Evolutionary conservation across 2,797 vertebrate genomes (phyloP).

Genomic region (Podargus strigoides): DNA sequence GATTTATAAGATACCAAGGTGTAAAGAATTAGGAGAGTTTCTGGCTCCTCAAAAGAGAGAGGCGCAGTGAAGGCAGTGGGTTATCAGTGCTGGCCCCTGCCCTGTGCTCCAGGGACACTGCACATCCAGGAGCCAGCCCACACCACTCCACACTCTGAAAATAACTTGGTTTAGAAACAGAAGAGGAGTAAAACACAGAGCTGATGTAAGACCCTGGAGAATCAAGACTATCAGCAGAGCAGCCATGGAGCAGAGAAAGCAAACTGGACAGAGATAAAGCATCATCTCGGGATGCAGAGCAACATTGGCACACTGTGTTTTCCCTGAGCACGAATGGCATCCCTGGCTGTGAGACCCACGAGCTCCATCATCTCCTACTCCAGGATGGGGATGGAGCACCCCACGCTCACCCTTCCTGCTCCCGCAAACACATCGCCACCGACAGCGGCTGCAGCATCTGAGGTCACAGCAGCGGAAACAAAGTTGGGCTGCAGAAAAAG

Average conservation of each 20-base stretch:
- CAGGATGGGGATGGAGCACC: background rate
- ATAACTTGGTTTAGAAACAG: background rate
- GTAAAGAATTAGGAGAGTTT: background rate
- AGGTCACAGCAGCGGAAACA: accelerated
- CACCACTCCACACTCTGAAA: background rate
- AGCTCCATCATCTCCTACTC: background rate
- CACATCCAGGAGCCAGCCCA: background rate
- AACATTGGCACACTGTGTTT: accelerated
- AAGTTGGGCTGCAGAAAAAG: background rate
- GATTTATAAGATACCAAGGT: background rate
- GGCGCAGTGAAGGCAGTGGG: accelerated
- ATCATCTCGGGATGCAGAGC: background rate
- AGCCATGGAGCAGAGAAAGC: background rate
- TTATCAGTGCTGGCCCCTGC: background rate
- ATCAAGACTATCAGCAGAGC: background rate
- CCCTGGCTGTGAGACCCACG: accelerated
- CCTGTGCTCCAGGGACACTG: background rate
- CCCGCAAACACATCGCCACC: background rate
- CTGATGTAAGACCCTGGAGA: background rate
- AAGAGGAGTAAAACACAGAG: background rate
- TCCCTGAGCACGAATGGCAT: background rate
- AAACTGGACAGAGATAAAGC: background rate
- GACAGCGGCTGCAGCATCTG: background rate
- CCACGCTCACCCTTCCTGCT: accelerated
- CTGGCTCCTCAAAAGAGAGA: background rate